These are phyloP conservation scores for Indri indri DNA, from an alignment of 2,113 vertebrate genomes.

Conservation along the genomic window DNA sequence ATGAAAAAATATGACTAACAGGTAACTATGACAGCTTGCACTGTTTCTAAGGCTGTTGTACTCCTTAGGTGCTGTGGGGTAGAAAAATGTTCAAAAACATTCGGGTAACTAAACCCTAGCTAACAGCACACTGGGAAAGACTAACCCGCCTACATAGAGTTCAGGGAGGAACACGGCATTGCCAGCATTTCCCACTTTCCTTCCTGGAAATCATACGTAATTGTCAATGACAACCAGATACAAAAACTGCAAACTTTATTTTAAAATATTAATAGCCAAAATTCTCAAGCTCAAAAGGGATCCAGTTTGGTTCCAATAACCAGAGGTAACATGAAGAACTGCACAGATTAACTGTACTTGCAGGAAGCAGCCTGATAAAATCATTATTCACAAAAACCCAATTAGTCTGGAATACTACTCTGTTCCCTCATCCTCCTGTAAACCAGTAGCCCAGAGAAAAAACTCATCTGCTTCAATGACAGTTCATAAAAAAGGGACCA, in stretches of 20 bases:
- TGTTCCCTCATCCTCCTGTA: background rate
- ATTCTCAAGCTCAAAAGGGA: background rate
- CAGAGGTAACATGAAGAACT: background rate
- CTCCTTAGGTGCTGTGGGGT: background rate
- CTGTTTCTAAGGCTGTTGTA: background rate
- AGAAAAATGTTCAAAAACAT: background rate
- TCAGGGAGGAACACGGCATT: background rate
- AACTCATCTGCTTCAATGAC: background rate
- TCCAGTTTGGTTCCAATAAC: background rate
- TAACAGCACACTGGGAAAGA: background rate
- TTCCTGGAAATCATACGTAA: background rate
- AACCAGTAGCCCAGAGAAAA: background rate
- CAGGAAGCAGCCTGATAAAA: background rate
- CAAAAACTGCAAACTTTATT: background rate
- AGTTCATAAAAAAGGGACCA: conserved; percentile 17
- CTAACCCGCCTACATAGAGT: background rate
- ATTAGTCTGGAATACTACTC: background rate
- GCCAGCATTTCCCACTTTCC: background rate
- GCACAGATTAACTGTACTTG: background rate
- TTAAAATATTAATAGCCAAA: background rate
- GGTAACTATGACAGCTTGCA: background rate
- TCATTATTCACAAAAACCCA: background rate
- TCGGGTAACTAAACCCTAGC: background rate
- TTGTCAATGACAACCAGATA: background rate
- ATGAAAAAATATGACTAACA: background rate